A percentile compares a stretch with the other conserved stretches of the same genome.
These are phyloP conservation scores for Gastracanthus pulcherrimus DNA, from an alignment of 2,888 invertebrate genomes.

Conservation along the genomic window DNA sequence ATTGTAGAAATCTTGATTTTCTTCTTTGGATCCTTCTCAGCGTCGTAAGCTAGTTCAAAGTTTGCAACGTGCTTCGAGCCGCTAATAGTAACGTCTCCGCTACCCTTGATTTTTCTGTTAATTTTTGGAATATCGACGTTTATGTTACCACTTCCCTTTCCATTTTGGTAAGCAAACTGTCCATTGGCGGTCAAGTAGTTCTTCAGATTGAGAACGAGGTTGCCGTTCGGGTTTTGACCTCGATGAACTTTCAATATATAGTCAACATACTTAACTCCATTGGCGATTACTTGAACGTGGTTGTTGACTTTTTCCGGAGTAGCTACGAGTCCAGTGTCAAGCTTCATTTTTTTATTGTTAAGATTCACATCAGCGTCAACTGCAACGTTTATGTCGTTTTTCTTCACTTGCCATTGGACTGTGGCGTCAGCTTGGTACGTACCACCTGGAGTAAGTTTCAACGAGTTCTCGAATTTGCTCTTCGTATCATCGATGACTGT, in stretches of 20 bases:
- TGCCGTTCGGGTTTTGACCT: slow-evolving; percentile 77
- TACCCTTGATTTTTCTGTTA: slow-evolving; percentile 74
- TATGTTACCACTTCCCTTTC: slow-evolving; percentile 82
- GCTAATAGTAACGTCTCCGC: slow-evolving; percentile 81
- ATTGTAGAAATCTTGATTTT: slow-evolving; percentile 84
- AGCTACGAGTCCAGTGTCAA: slow-evolving; percentile 78
- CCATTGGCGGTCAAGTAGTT: slow-evolving; percentile 82
- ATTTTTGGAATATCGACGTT: slow-evolving; percentile 81
- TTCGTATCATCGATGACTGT: slow-evolving; percentile 80
- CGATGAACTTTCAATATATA: slow-evolving; percentile 79
- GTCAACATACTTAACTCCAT: slow-evolving; percentile 79
- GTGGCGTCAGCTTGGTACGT: slow-evolving; percentile 83
- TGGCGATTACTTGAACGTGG: slow-evolving; percentile 79
- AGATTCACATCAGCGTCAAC: slow-evolving; percentile 80
- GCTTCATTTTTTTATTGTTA: slow-evolving; percentile 80
- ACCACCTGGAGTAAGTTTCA: slow-evolving; percentile 81
- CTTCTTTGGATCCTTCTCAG: slow-evolving; percentile 84
- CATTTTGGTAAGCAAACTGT: slow-evolving; percentile 82
- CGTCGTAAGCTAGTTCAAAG: slow-evolving; percentile 83
- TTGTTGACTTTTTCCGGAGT: slow-evolving; percentile 78
- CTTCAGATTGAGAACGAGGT: slow-evolving; percentile 81
- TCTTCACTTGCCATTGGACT: slow-evolving; percentile 79
- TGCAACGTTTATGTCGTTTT: slow-evolving; percentile 79
- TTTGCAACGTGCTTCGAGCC: slow-evolving; percentile 82
- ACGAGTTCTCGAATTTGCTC: slow-evolving; percentile 81